Evolutionary conservation across 2,888 invertebrate genomes (phyloP).

Genomic region (Phaonia tiefii): DNA sequence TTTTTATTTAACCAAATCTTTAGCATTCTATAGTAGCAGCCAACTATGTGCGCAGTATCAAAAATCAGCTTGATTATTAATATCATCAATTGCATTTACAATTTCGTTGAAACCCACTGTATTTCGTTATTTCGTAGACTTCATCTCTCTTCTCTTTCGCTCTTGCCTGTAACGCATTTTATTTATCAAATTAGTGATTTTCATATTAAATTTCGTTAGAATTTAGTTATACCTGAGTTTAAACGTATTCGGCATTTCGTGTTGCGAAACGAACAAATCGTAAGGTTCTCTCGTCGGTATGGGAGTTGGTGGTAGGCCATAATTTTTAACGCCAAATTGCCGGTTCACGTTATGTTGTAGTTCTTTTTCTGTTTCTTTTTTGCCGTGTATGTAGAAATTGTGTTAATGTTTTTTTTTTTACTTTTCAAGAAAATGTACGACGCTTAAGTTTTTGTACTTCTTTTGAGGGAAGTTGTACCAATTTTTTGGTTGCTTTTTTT

Average conservation of each 20-base stretch:
- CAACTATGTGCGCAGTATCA: no score
- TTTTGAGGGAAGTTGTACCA: not conserved
- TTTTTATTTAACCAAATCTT: no score
- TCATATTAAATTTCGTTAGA: not conserved
- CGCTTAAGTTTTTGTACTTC: not conserved
- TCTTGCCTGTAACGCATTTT: no score
- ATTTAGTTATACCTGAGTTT: not conserved
- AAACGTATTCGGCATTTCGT: no score
- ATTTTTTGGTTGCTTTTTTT: conserved; percentile 6
- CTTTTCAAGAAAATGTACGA: not conserved
- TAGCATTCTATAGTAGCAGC: no score
- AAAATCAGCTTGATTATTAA: no score
- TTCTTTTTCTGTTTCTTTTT: not conserved
- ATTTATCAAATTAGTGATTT: no score
- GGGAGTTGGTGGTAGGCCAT: conserved; percentile 42
- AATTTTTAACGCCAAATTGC: conserved; percentile 55
- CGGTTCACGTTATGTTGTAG: not conserved
- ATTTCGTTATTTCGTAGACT: no score
- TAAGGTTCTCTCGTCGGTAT: conserved; percentile 15
- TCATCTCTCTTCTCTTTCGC: no score
- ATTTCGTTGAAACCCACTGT: no score
- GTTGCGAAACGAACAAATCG: not conserved
- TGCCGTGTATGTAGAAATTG: not conserved
- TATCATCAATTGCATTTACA: no score
- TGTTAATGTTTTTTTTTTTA: conserved; percentile 4